These are phyloP conservation scores for Agrotis clavis DNA, from an alignment of 2,888 invertebrate genomes.

Conservation along the genomic window DNA sequence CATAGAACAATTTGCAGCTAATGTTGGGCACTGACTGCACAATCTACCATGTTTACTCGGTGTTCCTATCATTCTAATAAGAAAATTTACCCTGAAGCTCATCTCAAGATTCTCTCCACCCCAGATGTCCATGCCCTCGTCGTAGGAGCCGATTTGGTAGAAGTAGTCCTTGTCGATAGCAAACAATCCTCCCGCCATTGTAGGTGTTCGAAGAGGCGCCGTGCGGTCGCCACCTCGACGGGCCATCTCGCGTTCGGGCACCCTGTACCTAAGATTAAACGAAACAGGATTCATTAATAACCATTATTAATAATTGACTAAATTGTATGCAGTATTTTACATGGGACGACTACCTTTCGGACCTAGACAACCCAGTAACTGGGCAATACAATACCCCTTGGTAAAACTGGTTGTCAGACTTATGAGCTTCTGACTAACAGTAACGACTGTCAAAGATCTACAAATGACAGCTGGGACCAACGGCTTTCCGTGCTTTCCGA, in stretches of 20 bases:
- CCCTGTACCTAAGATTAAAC: slow-evolving; percentile 94
- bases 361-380: too few species aligned
- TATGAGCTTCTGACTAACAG: too few species aligned
- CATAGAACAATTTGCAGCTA: slow-evolving; percentile 24
- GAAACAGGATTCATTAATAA: slow-evolving; percentile 1
- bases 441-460: too few species aligned
- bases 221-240: slow-evolving; percentile 98
- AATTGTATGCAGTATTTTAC: too few species aligned
- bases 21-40: not conserved
- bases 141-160: slow-evolving; percentile 99
- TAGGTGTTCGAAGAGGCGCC: slow-evolving; percentile 97
- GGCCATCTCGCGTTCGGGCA: slow-evolving; percentile 99
- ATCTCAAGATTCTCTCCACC: slow-evolving; percentile 99
- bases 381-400: too few species aligned
- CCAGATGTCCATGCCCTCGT: slow-evolving; percentile 99
- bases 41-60: slow-evolving; percentile 15
- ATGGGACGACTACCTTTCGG: too few species aligned
- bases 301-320: too few species aligned
- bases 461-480: too few species aligned
- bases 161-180: slow-evolving; percentile 99
- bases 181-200: slow-evolving; percentile 99
- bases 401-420: too few species aligned
- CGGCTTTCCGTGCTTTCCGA: too few species aligned
- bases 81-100: slow-evolving; percentile 95
- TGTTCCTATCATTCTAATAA: slow-evolving; percentile 14